A percentile compares a stretch with the other conserved stretches of the same genome.
These are phyloP conservation scores for Acomys russatus DNA, from an alignment of 2,797 vertebrate species.

Conservation along the genomic window DNA sequence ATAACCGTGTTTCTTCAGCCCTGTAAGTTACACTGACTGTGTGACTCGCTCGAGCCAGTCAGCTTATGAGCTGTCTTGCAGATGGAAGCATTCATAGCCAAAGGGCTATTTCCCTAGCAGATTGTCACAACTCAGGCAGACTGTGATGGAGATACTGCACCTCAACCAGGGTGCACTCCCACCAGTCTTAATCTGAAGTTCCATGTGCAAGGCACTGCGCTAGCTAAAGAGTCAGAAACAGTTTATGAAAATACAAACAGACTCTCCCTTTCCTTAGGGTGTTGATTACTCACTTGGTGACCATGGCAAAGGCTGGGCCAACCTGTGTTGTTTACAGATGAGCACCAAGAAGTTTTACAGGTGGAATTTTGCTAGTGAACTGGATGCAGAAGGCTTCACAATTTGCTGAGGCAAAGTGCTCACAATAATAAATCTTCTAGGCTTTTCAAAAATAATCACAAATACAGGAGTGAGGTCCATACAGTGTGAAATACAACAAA, in stretches of 20 bases:
- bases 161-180: neutral
- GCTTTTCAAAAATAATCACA: constrained; percentile 53
- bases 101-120: neutral
- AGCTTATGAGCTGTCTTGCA: neutral
- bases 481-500: constrained; percentile 20
- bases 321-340: constrained; percentile 2
- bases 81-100: neutral
- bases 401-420: constrained; percentile 31
- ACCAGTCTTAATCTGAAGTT: neutral
- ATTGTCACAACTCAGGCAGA: neutral
- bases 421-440: constrained; percentile 9
- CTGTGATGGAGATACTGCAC: neutral
- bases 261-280: neutral
- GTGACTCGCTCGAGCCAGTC: constrained; percentile 10
- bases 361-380: constrained; percentile 22
- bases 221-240: neutral
- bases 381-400: neutral
- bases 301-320: neutral
- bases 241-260: constrained; percentile 21
- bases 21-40: neutral
- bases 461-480: constrained; percentile 43
- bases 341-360: neutral
- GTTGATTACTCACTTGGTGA: neutral
- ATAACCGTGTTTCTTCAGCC: neutral
- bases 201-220: neutral